A percentile compares a stretch with the other conserved stretches of the same genome.
Conservation (phyloP, 2,797 vertebrate genomes). For the Falco rusticolus region DNA sequence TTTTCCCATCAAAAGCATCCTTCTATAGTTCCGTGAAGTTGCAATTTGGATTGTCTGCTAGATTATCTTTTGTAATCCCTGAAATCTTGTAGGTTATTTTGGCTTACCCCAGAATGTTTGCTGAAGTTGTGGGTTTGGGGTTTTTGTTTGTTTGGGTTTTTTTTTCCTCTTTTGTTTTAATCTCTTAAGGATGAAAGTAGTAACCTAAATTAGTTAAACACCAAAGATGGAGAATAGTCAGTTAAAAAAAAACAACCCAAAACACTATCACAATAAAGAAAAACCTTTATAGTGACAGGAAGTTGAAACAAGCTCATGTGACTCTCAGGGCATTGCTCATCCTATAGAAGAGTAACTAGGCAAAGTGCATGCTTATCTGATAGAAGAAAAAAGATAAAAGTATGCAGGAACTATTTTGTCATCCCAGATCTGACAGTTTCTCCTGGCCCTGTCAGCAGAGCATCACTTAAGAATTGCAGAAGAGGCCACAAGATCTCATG, state of each 20-base stretch:
- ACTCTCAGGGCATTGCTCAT: not conserved
- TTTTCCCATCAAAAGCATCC: not conserved
- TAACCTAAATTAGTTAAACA: not conserved
- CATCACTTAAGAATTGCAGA: not conserved
- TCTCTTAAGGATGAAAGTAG: not conserved
- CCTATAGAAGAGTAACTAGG: not conserved
- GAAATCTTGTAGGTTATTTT: not conserved
- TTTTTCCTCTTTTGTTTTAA: not conserved
- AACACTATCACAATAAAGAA: too few relatives aligned
- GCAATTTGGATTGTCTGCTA: not conserved
- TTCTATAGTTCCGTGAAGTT: not conserved
- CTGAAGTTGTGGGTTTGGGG: not conserved
- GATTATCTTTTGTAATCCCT: not conserved
- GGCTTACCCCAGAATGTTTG: not conserved
- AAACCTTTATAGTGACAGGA: not conserved
- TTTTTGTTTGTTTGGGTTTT: too few relatives aligned
- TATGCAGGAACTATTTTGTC: not conserved
- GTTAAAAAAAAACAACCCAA: too few relatives aligned
- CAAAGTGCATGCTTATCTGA: not conserved
- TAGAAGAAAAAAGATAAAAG: not conserved
- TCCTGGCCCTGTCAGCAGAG: not conserved
- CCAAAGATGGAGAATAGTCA: not conserved
- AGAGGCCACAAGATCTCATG: not conserved
- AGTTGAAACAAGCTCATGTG: not conserved
- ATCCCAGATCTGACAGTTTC: not conserved